Conservation (phyloP, 2,797 vertebrate species). For the Phalanger gymnotis region DNA sequence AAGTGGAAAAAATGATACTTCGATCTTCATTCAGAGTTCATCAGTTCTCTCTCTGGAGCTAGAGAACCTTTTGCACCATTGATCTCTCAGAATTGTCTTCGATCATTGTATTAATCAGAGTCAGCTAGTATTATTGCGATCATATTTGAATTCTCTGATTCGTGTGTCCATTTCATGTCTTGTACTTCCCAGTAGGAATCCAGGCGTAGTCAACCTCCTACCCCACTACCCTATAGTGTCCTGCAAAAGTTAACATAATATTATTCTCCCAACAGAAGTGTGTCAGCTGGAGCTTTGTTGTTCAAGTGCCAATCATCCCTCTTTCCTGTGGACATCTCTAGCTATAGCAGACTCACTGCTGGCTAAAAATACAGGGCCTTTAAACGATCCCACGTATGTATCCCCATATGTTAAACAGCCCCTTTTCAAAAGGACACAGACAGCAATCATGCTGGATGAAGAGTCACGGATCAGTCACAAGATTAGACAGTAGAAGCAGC, state of each 20-base stretch:
- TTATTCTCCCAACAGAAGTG: neutral
- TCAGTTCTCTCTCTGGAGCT: neutral
- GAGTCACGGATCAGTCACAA: neutral
- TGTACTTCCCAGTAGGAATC: neutral
- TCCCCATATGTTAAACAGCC: constrained; percentile 25
- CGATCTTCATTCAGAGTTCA: neutral
- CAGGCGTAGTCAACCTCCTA: neutral
- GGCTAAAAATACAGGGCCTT: neutral
- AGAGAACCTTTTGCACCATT: neutral
- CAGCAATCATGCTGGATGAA: neutral
- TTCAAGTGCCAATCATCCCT: neutral
- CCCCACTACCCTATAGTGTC: neutral
- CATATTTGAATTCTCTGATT: neutral
- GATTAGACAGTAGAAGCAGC: neutral
- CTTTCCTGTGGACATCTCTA: neutral
- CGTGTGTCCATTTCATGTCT: neutral
- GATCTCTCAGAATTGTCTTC: neutral
- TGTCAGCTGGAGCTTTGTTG: neutral
- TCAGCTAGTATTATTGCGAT: neutral
- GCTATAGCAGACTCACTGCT: neutral
- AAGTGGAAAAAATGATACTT: neutral
- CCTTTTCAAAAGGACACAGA: constrained; percentile 39
- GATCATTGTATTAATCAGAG: neutral
- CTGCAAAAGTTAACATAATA: neutral
- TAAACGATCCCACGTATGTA: neutral